Percentiles rank a stretch among this genome's conserved stretches.
Conservation (phyloP, 1,140 invertebrate genomes). For the Philotrypesis tridentata region DNA sequence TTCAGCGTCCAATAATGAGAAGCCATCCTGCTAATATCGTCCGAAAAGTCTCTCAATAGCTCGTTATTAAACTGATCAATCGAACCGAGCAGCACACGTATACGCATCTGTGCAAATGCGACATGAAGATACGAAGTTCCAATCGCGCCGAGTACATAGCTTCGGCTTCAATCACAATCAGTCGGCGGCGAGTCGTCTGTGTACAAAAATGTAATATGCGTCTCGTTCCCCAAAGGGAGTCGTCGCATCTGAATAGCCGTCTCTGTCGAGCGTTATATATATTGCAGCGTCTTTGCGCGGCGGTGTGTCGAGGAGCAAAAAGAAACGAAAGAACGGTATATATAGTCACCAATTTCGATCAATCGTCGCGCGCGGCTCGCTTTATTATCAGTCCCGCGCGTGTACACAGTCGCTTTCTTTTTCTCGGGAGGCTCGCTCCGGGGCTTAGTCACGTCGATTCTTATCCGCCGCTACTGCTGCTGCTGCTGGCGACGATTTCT, state of each 20-base stretch:
- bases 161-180: not conserved
- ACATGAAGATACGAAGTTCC: not conserved
- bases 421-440: not conserved
- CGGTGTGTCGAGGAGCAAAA: too few relatives aligned
- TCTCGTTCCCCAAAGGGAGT: too few relatives aligned
- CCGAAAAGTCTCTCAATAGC: too few relatives aligned
- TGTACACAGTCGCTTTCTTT: not conserved
- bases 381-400: conserved; percentile 36
- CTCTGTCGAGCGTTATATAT: not conserved
- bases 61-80: too few relatives aligned
- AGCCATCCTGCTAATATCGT: too few relatives aligned
- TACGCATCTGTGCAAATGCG: not conserved
- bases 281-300: too few relatives aligned
- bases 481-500: conserved; percentile 7
- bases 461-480: not conserved
- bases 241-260: not conserved
- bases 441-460: conserved; percentile 33
- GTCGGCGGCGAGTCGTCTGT: not conserved
- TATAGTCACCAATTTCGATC: conserved; percentile 22
- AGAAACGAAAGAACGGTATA: not conserved
- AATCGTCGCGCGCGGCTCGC: not conserved
- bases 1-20: too few relatives aligned
- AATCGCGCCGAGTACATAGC: not conserved
- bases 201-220: too few relatives aligned
- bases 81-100: too few relatives aligned